A percentile compares a stretch with the other conserved stretches of the same genome.
Conservation (phyloP, 1,140 invertebrate genomes). For the Papilio aristodemus region DNA sequence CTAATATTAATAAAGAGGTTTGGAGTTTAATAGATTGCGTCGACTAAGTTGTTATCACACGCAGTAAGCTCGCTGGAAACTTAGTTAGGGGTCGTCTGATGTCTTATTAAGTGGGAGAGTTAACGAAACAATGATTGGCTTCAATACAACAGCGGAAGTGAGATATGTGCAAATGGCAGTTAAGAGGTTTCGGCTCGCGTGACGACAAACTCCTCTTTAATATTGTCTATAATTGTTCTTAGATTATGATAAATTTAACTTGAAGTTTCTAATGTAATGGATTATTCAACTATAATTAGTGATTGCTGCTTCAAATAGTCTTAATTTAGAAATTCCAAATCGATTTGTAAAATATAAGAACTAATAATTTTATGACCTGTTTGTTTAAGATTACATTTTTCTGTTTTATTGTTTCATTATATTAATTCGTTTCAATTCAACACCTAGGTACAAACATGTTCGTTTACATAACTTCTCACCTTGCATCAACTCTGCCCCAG, state of each 20-base stretch:
- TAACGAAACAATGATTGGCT: not conserved
- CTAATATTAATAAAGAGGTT: no score
- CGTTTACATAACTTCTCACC: not conserved
- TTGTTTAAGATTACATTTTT: no score
- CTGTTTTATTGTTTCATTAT: no score
- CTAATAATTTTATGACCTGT: no score
- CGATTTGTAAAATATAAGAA: no score
- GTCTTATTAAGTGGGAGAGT: not conserved
- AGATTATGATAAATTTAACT: not conserved
- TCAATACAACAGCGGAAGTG: not conserved
- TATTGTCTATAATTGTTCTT: not conserved
- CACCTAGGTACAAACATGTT: not conserved
- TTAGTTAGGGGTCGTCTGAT: conserved; percentile 1
- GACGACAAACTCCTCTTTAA: not conserved
- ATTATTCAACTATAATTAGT: no score
- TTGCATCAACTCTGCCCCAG: not conserved
- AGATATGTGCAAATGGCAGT: not conserved
- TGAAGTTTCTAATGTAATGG: not conserved
- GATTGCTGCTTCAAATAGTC: no score
- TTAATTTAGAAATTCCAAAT: no score
- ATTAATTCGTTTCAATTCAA: not conserved
- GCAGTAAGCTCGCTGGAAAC: not conserved
- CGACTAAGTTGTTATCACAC: not conserved
- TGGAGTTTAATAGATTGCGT: not conserved
- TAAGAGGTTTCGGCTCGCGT: not conserved